Base-by-base conservation (phyloP, 2,888 invertebrate genomes). In the Andrena chrysosceles region DNA sequence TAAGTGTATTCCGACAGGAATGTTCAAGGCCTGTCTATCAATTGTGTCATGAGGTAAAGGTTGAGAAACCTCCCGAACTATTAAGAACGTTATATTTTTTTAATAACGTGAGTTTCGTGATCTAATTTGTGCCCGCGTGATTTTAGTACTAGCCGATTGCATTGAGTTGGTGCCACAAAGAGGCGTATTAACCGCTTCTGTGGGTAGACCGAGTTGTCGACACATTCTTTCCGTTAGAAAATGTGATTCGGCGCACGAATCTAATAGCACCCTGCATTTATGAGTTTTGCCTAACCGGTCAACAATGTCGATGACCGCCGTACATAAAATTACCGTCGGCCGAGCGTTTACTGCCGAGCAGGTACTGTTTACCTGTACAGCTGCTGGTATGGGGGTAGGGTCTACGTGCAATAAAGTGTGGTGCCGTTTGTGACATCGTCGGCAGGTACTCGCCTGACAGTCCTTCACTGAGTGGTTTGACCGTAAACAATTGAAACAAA, bases 401-500 rank as follows among this genome's bases (percentile, higher is more conserved):
- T 42, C 42, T 13, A 42, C 13, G 13, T 42, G 42, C 42, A 42
- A 0, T 42, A 42, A 42, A 3, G 42, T 42, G 13, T 42, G 42
- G 13, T 42, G 42, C 42, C 42, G 13, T 42, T 42, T 35, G 0
- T 59, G 56, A 1, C 69, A 69, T 8, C 8, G 35, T 13, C 16
- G 31, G 42, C 59, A 69, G 10, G 23, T 56, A 23, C 35, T 35
- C 0, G 35, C 23, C 13, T 23, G 31, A 52, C 33, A 67, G 8
- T 31, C 33, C 2, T 2, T 20, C 3, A 26, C n/a, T 0, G 29
- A 29, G 5, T 67, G 67, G n/a, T 31, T 54, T 2, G 4, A 0
- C 5, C 56, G 13, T 16, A 69, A 16, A 8, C 69, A 69, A 8
- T 69, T 59, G 1, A 54, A 8, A 13, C 42, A 69, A 5, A 69